Percentiles rank a stretch among this genome's conserved stretches.
These are phyloP conservation scores for Reticulitermes speratus DNA, from an alignment of 1,140 invertebrate species.

Conservation along the genomic window DNA sequence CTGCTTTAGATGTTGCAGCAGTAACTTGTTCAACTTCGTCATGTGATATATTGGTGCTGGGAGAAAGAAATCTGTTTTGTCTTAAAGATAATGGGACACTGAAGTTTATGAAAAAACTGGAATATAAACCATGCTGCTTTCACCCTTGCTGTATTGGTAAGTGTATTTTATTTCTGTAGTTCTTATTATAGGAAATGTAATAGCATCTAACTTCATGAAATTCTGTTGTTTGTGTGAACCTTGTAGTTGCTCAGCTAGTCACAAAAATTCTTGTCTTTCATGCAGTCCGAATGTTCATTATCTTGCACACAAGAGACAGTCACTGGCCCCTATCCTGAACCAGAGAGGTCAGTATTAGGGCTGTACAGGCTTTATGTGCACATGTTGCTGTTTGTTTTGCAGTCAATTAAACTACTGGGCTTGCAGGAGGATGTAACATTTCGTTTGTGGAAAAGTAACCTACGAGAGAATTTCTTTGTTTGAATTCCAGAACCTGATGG, in stretches of 20 bases:
- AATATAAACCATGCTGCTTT: slow-evolving; percentile 70
- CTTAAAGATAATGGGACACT: slow-evolving; percentile 72
- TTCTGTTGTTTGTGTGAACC: too few species aligned
- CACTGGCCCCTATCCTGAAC: too few species aligned
- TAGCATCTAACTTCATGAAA: background rate
- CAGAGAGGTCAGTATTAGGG: too few species aligned
- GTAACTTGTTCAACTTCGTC: slow-evolving; percentile 54
- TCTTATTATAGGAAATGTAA: background rate
- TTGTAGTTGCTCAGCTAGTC: too few species aligned
- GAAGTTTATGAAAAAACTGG: slow-evolving; percentile 76
- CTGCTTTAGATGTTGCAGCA: slow-evolving; percentile 62
- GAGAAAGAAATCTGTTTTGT: slow-evolving; percentile 72
- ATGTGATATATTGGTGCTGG: slow-evolving; percentile 65
- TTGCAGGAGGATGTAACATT: too few species aligned
- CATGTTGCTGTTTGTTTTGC: too few species aligned
- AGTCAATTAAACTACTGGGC: too few species aligned
- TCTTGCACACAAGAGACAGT: too few species aligned
- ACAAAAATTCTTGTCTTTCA: too few species aligned
- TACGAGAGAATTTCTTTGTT: background rate
- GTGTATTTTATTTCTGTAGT: background rate
- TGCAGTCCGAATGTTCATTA: too few species aligned
- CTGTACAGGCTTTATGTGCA: too few species aligned
- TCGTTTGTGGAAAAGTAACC: too few species aligned
- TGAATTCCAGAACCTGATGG: slow-evolving; percentile 57
- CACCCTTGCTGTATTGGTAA: slow-evolving; percentile 28